Conservation (phyloP, 2,113 vertebrate species). For the Elephantulus edwardii region DNA sequence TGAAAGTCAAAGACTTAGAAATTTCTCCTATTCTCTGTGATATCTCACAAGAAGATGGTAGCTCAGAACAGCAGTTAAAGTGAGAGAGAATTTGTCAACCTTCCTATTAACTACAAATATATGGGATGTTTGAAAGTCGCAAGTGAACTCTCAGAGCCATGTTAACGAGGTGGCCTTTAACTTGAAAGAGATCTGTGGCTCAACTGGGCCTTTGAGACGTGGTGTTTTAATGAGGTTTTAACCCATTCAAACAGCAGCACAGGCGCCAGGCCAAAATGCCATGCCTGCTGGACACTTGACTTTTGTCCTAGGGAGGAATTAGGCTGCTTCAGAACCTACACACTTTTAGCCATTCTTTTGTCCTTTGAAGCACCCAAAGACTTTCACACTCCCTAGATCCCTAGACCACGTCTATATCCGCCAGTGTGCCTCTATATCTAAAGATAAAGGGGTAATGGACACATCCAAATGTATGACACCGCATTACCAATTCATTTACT, state of each 20-base stretch:
- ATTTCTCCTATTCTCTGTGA: slow-evolving; percentile 35
- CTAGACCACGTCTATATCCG: neutral
- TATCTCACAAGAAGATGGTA: slow-evolving; percentile 53
- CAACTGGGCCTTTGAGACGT: neutral
- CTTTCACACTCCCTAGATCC: neutral
- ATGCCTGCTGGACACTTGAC: slow-evolving; percentile 38
- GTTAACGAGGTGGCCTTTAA: slow-evolving; percentile 62
- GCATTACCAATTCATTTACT: slow-evolving; percentile 63
- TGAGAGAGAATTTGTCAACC: slow-evolving; percentile 66
- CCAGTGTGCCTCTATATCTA: neutral
- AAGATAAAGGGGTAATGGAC: slow-evolving; percentile 52
- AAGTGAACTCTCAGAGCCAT: slow-evolving; percentile 54
- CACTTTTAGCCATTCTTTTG: neutral
- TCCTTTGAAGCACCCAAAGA: neutral
- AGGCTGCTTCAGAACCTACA: neutral
- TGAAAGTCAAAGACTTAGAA: slow-evolving; percentile 45
- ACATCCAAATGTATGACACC: slow-evolving; percentile 60
- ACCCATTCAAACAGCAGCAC: slow-evolving; percentile 50
- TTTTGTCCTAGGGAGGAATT: neutral
- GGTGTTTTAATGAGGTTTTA: slow-evolving; percentile 65
- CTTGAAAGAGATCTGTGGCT: slow-evolving; percentile 62
- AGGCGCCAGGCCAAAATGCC: slow-evolving; percentile 44
- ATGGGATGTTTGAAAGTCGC: slow-evolving; percentile 67
- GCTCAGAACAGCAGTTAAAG: slow-evolving; percentile 58
- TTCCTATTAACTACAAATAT: slow-evolving; percentile 60